These are phyloP conservation scores for Agrotis ipsilon DNA, from an alignment of 2,888 invertebrate species.

Conservation along the genomic window DNA sequence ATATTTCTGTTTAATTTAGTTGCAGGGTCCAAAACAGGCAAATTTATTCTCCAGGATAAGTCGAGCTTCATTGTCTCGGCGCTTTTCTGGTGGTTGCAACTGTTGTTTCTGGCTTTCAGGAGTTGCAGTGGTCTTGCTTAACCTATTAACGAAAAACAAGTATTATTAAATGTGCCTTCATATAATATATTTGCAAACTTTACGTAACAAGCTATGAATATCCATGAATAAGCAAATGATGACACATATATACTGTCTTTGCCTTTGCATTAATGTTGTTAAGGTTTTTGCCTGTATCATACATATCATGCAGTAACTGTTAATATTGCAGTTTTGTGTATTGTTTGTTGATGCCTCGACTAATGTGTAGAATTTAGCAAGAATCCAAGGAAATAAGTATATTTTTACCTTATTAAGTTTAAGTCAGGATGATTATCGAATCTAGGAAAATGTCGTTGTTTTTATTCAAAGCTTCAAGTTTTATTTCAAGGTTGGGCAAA, in stretches of 20 bases:
- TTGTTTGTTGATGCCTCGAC: slow-evolving; percentile 1
- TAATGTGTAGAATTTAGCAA: background rate
- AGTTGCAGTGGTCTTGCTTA: too few relatives aligned
- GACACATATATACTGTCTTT: slow-evolving; percentile 54
- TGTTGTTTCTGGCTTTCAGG: too few relatives aligned
- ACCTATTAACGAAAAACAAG: slow-evolving; percentile 22
- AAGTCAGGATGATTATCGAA: too few relatives aligned
- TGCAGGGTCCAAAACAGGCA: too few relatives aligned
- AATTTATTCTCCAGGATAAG: too few relatives aligned
- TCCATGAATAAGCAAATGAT: slow-evolving; percentile 62
- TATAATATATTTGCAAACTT: slow-evolving; percentile 48
- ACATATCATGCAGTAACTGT: slow-evolving; percentile 31
- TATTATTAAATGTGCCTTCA: slow-evolving; percentile 39
- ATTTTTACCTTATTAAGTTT: background rate
- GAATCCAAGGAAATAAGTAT: background rate
- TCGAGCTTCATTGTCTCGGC: too few relatives aligned
- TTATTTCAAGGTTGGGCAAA: slow-evolving; percentile 7
- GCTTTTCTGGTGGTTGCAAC: too few relatives aligned
- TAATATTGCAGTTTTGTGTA: slow-evolving; percentile 21
- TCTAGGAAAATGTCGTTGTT: too few relatives aligned
- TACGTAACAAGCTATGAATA: slow-evolving; percentile 67
- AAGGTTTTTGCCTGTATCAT: slow-evolving; percentile 23
- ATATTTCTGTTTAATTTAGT: too few relatives aligned
- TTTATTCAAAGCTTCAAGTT: slow-evolving; percentile 1
- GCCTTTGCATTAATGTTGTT: slow-evolving; percentile 33